phyloP scores from a whole-genome alignment of 2,113 vertebrate genomes.

The Orientallactaga bullata region DNA sequence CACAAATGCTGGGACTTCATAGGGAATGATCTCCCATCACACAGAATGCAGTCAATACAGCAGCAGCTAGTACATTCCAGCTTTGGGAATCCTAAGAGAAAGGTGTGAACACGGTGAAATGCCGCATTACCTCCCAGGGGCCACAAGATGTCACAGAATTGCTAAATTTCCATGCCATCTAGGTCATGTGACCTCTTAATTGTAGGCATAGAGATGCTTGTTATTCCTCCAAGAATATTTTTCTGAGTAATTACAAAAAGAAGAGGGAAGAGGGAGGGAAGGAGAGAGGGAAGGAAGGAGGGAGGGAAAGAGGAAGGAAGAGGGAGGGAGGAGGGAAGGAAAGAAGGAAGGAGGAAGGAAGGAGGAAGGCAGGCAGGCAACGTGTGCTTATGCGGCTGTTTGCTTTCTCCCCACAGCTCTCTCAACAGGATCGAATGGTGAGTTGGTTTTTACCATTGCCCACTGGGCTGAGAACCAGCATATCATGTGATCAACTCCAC shows the following conservation, averaged over 20 bases:
- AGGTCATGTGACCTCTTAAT: background rate
- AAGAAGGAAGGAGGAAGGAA: background rate
- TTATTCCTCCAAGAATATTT: background rate
- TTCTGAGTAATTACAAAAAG: background rate
- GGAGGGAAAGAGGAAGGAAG: too few species aligned
- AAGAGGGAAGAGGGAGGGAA: background rate
- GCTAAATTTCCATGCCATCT: background rate
- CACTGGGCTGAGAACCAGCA: background rate
- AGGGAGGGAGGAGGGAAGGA: background rate
- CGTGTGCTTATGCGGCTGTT: slow-evolving; percentile 15
- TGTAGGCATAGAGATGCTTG: background rate
- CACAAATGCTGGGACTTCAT: background rate
- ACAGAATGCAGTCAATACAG: background rate
- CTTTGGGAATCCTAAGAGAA: background rate
- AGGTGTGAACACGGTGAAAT: background rate
- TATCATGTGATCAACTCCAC: background rate
- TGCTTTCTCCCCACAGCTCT: slow-evolving; percentile 88
- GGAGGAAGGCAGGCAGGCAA: background rate
- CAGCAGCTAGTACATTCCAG: background rate
- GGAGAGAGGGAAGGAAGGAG: background rate
- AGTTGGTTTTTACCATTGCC: slow-evolving; percentile 83
- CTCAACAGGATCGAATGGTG: slow-evolving; percentile 93
- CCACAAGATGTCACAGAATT: background rate
- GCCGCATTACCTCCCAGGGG: background rate
- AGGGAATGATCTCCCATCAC: background rate